Evolutionary conservation across 2,888 invertebrate species (phyloP), one percentile per base, ranked within the genome.

Genomic region (Gerris lacustris): DNA sequence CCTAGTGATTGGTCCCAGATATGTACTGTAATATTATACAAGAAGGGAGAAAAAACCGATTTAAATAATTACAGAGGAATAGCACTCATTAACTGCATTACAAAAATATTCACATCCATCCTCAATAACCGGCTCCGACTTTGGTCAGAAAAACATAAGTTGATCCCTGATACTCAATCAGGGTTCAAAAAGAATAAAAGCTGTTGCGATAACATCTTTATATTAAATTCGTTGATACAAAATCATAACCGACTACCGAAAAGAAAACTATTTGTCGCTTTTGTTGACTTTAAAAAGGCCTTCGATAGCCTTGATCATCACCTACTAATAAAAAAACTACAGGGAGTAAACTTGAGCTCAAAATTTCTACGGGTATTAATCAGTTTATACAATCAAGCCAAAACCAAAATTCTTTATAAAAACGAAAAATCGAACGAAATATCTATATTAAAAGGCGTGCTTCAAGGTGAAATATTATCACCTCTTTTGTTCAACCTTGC

Each of bases 41-140:
- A 67, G 45, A 67, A 67, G 18, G 67, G 67, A 67, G 67, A 67
- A 44, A n/a, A 64, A 45, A 17, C n/a, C n/a, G 17, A 44, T 45
- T 47, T 47, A 44, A 44, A 67, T 43, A 67, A 67, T 17, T 45
- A 67, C 67, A 6, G 67, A 67, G 45, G 45, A 6, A 44, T 67
- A 11, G 15, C 67, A 6, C 31, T 67, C n/a, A 55, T 15, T 55
- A 45, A 45, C 17, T 43, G 43, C 44, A 45, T 67, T 6, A n/a
- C 17, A 17, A 45, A 45, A 17, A 44, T 45, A 6, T 67, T 67
- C 44, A 67, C 67, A 17, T 45, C 44, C 7, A 67, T 67, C 45
- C 7, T 67, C 6, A 45, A 44, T 45, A 7, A 17, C n/a, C 45
- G 67, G 17, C 45, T 67, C 15, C 15, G 47, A 45, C 6, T 9